A percentile compares a stretch with the other conserved stretches of the same genome.
phyloP scores from a whole-genome alignment of 2,888 invertebrate genomes.

The Cephus sareptanus region DNA sequence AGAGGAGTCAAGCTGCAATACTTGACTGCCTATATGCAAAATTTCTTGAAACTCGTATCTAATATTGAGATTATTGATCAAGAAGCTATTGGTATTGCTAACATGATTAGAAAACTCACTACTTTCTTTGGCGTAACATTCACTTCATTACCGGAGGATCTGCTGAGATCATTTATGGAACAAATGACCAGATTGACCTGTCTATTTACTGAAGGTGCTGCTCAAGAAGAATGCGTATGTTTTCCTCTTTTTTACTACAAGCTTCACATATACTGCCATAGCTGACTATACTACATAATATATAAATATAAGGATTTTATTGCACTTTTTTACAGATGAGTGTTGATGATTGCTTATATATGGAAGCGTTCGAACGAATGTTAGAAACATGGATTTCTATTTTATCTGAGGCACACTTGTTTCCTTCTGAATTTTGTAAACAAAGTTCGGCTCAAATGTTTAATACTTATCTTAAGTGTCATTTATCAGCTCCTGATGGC shows the following conservation, averaged over 20 bases:
- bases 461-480: conserved; percentile 82
- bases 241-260: neutral
- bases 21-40: conserved; percentile 71
- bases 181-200: conserved; percentile 74
- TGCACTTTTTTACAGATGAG: conserved; percentile 55
- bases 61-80: conserved; percentile 73
- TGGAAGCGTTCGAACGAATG: conserved; percentile 77
- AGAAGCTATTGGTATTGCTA: conserved; percentile 77
- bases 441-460: conserved; percentile 73
- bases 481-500: conserved; percentile 86
- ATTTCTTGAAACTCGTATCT: conserved; percentile 72
- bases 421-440: conserved; percentile 61
- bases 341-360: conserved; percentile 69
- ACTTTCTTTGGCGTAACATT: conserved; percentile 70
- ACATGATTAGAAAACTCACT: conserved; percentile 74
- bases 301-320: neutral
- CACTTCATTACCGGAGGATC: conserved; percentile 64
- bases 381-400: conserved; percentile 76
- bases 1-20: conserved; percentile 70
- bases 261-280: neutral
- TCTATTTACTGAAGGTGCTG: conserved; percentile 73
- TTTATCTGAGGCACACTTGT: conserved; percentile 64
- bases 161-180: conserved; percentile 71
- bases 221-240: conserved; percentile 75
- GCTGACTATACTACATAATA: neutral